phyloP scores from a whole-genome alignment of 2,797 vertebrate species.

The Sebastes paucispinis region DNA sequence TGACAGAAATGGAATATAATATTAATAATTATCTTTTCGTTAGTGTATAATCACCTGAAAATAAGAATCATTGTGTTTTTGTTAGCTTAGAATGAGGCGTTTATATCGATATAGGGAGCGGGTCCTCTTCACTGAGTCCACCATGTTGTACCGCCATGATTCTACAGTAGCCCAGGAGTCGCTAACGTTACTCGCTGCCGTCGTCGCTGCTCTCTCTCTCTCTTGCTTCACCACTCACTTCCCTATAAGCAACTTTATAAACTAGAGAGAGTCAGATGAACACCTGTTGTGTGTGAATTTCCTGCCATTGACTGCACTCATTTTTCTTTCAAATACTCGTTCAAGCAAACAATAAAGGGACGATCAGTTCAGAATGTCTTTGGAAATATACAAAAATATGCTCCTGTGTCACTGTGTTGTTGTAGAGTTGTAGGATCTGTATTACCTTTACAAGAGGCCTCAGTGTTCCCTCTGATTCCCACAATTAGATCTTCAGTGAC shows the following conservation, averaged over 20 bases:
- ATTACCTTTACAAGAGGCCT: not conserved
- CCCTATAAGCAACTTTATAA: not conserved
- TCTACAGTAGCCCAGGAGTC: too few relatives aligned
- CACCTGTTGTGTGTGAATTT: not conserved
- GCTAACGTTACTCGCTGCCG: too few relatives aligned
- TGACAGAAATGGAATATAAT: too few relatives aligned
- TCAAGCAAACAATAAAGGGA: not conserved
- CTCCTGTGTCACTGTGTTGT: not conserved
- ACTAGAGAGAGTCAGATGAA: not conserved
- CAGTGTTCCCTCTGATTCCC: not conserved
- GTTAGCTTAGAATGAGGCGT: too few relatives aligned
- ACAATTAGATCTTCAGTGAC: slow-evolving; percentile 9
- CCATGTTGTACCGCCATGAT: too few relatives aligned
- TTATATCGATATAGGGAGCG: too few relatives aligned
- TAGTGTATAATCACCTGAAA: too few relatives aligned
- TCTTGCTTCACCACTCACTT: too few relatives aligned
- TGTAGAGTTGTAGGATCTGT: not conserved
- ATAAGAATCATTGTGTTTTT: too few relatives aligned
- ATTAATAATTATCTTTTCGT: too few relatives aligned
- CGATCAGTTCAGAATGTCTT: not conserved
- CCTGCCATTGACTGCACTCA: not conserved
- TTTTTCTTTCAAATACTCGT: not conserved
- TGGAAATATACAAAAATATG: not conserved
- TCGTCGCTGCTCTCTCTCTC: too few relatives aligned
- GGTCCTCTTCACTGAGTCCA: too few relatives aligned